Conservation (phyloP, 1,140 invertebrate species). For the Diorhabda elongata region DNA sequence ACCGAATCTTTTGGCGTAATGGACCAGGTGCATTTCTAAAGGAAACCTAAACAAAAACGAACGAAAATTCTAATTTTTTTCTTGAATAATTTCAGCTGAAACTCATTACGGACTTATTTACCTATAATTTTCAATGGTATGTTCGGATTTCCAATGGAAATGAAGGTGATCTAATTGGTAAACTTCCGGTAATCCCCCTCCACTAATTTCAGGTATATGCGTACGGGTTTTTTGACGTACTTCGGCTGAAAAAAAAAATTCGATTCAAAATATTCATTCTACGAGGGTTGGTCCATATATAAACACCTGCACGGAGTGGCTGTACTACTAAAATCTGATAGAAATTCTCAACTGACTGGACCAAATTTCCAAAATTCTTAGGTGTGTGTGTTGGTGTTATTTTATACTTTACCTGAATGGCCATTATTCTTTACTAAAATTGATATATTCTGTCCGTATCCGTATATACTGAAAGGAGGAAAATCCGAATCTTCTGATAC, state of each 20-base stretch:
- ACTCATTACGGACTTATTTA: conserved; percentile 22
- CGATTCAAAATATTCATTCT: not conserved
- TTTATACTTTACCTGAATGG: conserved; percentile 46
- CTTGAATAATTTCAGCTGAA: not conserved
- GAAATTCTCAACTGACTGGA: not conserved
- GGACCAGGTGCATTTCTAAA: conserved; percentile 68
- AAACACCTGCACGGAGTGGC: not conserved
- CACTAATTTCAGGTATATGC: conserved; percentile 45
- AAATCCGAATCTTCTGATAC: conserved; percentile 43
- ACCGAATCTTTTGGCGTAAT: conserved; percentile 57
- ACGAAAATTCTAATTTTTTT: not conserved
- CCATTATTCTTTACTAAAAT: conserved; percentile 50
- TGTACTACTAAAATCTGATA: not conserved
- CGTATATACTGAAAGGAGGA: conserved; percentile 43
- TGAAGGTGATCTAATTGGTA: conserved; percentile 67
- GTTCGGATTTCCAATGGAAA: conserved; percentile 77
- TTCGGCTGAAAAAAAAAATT: conserved; percentile 42
- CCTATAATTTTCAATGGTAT: conserved; percentile 59
- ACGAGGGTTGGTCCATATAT: not conserved
- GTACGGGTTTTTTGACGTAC: conserved; percentile 43
- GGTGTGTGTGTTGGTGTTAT: not conserved
- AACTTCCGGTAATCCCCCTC: conserved; percentile 51
- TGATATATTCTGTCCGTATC: conserved; percentile 43
- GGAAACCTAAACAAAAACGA: conserved; percentile 47
- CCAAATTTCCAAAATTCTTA: conserved; percentile 1